These are phyloP conservation scores for Trimorus sp. DNA, from an alignment of 2,888 invertebrate species.

Conservation along the genomic window DNA sequence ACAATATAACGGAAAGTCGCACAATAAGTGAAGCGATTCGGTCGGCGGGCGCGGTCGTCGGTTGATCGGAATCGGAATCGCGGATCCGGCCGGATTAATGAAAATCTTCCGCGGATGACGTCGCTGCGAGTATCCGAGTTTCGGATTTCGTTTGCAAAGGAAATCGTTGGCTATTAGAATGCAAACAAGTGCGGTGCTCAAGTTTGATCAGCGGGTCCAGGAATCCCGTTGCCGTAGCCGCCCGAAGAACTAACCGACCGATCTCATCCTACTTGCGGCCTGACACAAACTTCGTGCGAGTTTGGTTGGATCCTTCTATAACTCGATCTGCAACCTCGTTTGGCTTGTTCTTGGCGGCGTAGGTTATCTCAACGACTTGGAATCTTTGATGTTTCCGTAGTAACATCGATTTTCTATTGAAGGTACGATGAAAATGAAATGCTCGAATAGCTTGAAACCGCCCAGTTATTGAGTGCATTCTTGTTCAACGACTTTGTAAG, in stretches of 20 bases:
- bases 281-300: conserved; percentile 66
- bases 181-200: conserved; percentile 71
- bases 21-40: no score
- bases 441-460: conserved; percentile 66
- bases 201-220: conserved; percentile 69
- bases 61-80: no score
- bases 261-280: conserved; percentile 64
- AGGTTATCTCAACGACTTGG: conserved; percentile 68
- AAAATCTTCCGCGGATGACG: conserved; percentile 37
- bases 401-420: conserved; percentile 68
- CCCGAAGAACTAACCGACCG: conserved; percentile 67
- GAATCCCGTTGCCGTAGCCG: conserved; percentile 48
- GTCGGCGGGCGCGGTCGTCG: no score
- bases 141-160: conserved; percentile 62
- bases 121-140: conserved; percentile 30
- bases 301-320: conserved; percentile 67
- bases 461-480: conserved; percentile 67
- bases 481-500: conserved; percentile 65
- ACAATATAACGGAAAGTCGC: no score
- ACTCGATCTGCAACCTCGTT: conserved; percentile 67
- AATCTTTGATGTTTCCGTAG: conserved; percentile 68
- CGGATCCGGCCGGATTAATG: conserved; percentile 21
- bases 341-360: conserved; percentile 64
- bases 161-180: conserved; percentile 72
- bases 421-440: conserved; percentile 67